Base-by-base conservation (phyloP, 2,113 vertebrate genomes). In the Apaloderma vittatum region DNA sequence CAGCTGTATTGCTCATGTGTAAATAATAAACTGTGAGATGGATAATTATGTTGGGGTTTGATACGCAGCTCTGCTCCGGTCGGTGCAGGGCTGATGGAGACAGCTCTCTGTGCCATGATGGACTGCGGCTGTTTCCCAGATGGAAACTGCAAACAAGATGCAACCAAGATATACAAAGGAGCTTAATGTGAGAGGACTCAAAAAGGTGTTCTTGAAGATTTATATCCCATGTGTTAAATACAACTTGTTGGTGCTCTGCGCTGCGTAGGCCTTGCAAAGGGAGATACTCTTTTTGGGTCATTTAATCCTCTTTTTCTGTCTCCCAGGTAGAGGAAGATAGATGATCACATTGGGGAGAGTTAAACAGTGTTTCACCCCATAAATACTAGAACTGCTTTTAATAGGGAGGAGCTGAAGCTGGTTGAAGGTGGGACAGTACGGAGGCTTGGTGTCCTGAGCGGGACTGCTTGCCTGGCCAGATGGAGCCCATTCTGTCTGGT, bases 1-100 rank as follows among this genome's bases (percentile, higher is more conserved):
- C 97, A 97, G 96, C 97, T 98, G 97, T 58, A 80, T 94, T 94
- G 97, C 95, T 98, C 97, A 90, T 97, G 97, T 98, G 97, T 98
- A 97, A 98, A 98, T 98, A 98, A 98, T 97, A 98, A 97, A 93
- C 94, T 45, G 43, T 27, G 77, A 96, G 93, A 90, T 86, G 96
- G 96, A 86, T 97, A 97, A 97, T 98, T 97, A 94, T 57, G 90
- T 95, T 82, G 84, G 88, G 93, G 93, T 96, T 97, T 95, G 95
- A 68, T 74, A 95, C 86, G 74, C 62, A 88, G 93, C 74, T 81
- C 91, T 92, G 46, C 88, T 94, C 85, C 1, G 32, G 55, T 95
- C 34, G 10, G 91, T 16, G 24, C 59, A 48, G 85, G 82, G 73
- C 95, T 94, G 96, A 94, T 4, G 3, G 90, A 93, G 93, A 93